phyloP scores from a whole-genome alignment of 2,113 vertebrate genomes.

The Sinocyclocheilus anophthalmus region DNA sequence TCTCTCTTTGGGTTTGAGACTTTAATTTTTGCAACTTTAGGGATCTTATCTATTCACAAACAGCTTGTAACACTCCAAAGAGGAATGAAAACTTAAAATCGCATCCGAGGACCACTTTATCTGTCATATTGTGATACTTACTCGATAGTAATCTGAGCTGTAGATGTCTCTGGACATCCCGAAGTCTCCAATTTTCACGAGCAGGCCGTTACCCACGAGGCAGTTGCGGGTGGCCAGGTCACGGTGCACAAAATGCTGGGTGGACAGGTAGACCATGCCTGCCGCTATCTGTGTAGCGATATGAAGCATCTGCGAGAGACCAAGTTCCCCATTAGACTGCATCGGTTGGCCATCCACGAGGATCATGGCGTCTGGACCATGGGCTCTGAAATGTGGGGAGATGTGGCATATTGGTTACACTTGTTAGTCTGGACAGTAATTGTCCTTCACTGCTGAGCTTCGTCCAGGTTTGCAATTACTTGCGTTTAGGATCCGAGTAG shows the following conservation, averaged over 20 bases:
- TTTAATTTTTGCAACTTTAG: too few species aligned
- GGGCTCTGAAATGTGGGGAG: conserved; percentile 80
- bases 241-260: conserved; percentile 98
- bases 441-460: conserved; percentile 7
- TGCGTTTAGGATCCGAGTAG: neutral
- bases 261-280: conserved; percentile 96
- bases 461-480: conserved; percentile 12
- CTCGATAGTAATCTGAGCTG: conserved; percentile 99
- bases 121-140: conserved; percentile 75
- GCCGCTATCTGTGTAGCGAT: conserved; percentile 94
- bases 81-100: too few species aligned
- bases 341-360: conserved; percentile 94
- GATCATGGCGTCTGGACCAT: conserved; percentile 96
- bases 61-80: too few species aligned
- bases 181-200: conserved; percentile 98
- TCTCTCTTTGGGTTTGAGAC: too few species aligned
- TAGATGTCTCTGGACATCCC: conserved; percentile 99
- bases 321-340: conserved; percentile 91
- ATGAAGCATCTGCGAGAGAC: conserved; percentile 98
- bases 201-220: conserved; percentile 92
- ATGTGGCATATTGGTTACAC: neutral
- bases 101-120: too few species aligned
- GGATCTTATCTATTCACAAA: too few species aligned
- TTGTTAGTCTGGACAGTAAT: conserved; percentile 16
- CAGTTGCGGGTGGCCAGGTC: conserved; percentile 98